A percentile compares a stretch with the other conserved stretches of the same genome.
Conservation (phyloP, 2,797 vertebrate species). For the Anabas testudineus region DNA sequence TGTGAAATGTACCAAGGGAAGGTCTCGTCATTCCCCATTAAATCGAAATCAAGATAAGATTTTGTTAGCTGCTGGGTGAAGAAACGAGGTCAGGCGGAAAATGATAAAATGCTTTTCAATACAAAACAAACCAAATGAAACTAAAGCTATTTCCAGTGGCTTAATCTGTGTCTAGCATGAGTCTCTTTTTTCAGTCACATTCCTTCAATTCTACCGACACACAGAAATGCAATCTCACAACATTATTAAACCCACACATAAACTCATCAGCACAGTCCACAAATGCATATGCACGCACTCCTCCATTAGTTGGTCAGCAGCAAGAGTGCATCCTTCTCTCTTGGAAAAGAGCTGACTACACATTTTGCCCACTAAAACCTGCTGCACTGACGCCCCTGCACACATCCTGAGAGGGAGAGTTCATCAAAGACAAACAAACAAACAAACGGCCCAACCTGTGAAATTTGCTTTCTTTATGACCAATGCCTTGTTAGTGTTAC, state of each 20-base stretch:
- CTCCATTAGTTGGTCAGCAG: slow-evolving; percentile 46
- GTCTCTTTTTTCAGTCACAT: neutral
- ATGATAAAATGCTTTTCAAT: neutral
- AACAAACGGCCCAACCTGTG: too few relatives aligned
- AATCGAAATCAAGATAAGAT: slow-evolving; percentile 19
- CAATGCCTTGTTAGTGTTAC: slow-evolving; percentile 10
- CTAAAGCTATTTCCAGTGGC: neutral
- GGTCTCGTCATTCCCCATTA: neutral
- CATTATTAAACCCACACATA: slow-evolving; percentile 1
- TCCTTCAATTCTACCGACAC: neutral
- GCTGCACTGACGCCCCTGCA: slow-evolving; percentile 14
- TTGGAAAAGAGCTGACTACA: slow-evolving; percentile 61
- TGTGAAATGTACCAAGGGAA: slow-evolving; percentile 30
- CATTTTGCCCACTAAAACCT: slow-evolving; percentile 35
- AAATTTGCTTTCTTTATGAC: slow-evolving; percentile 18
- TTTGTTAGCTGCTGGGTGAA: neutral
- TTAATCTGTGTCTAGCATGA: neutral
- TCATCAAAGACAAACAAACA: slow-evolving; percentile 29
- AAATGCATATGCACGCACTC: neutral
- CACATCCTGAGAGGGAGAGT: neutral
- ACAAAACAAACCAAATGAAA: neutral
- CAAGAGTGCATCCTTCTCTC: slow-evolving; percentile 28
- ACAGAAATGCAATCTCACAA: slow-evolving; percentile 3
- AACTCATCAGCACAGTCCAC: neutral
- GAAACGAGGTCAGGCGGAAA: slow-evolving; percentile 1